phyloP scores from a whole-genome alignment of 2,113 vertebrate genomes.

The Rhinichthys klamathensis region DNA sequence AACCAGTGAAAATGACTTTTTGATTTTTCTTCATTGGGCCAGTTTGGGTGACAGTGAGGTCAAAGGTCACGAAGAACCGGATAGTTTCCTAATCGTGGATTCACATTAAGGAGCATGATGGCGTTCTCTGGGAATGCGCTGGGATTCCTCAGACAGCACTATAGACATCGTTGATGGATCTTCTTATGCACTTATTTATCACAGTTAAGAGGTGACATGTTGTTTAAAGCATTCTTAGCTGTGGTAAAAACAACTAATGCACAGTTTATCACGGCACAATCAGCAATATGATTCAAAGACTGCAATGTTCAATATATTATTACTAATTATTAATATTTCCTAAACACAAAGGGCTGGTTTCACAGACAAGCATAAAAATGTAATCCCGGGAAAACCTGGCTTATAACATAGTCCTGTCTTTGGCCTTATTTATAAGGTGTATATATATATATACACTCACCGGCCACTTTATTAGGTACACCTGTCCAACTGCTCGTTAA shows the following conservation, averaged over 20 bases:
- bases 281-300: neutral
- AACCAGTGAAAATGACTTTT: constrained; percentile 66
- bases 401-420: too few species aligned
- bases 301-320: neutral
- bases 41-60: constrained; percentile 59
- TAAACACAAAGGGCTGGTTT: too few species aligned
- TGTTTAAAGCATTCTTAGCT: neutral
- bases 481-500: too few species aligned
- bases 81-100: constrained; percentile 47
- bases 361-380: too few species aligned
- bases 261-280: neutral
- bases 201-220: neutral
- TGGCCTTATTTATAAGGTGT: too few species aligned
- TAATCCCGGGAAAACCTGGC: too few species aligned
- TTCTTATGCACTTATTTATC: neutral
- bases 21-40: constrained; percentile 71
- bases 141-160: neutral
- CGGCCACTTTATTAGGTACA: too few species aligned
- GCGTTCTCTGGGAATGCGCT: neutral
- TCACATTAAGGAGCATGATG: neutral
- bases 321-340: neutral
- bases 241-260: neutral
- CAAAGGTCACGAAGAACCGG: constrained; percentile 62
- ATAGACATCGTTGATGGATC: neutral
- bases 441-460: too few species aligned